phyloP scores from a whole-genome alignment of 2,888 invertebrate genomes.

The Lasioglossum zephyrum region DNA sequence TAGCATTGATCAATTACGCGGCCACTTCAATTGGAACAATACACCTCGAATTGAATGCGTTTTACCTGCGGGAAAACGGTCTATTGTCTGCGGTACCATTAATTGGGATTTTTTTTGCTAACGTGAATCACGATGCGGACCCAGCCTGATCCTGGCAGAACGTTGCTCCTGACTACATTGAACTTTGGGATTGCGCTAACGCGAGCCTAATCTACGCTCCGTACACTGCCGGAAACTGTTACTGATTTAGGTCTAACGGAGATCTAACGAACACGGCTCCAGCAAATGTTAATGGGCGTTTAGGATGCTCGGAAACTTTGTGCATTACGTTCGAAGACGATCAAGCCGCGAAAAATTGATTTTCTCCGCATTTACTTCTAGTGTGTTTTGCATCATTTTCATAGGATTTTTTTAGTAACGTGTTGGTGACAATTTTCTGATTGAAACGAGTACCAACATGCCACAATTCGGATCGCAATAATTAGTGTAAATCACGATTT shows the following conservation, averaged over 20 bases:
- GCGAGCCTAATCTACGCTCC: neutral
- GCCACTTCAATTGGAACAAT: conserved; percentile 3
- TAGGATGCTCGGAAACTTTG: neutral
- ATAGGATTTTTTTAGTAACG: neutral
- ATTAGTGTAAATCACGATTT: neutral
- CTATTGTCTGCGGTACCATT: neutral
- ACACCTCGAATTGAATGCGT: neutral
- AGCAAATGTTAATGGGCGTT: neutral
- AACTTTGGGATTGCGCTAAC: neutral
- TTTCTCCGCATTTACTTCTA: neutral
- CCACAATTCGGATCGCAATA: neutral
- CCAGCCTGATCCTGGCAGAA: neutral
- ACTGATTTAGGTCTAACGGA: neutral
- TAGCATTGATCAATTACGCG: conserved; percentile 4
- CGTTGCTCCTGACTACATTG: neutral
- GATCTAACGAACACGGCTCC: neutral
- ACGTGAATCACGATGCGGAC: neutral
- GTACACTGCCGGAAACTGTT: conserved; percentile 1
- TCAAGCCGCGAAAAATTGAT: no score
- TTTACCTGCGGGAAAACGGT: neutral
- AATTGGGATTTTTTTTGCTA: conserved; percentile 3
- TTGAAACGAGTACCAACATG: neutral
- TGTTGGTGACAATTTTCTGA: neutral
- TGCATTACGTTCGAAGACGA: neutral
- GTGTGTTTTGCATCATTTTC: neutral